Base-by-base conservation (phyloP, 2,888 invertebrate genomes). In the Drosophila neonasuta region DNA sequence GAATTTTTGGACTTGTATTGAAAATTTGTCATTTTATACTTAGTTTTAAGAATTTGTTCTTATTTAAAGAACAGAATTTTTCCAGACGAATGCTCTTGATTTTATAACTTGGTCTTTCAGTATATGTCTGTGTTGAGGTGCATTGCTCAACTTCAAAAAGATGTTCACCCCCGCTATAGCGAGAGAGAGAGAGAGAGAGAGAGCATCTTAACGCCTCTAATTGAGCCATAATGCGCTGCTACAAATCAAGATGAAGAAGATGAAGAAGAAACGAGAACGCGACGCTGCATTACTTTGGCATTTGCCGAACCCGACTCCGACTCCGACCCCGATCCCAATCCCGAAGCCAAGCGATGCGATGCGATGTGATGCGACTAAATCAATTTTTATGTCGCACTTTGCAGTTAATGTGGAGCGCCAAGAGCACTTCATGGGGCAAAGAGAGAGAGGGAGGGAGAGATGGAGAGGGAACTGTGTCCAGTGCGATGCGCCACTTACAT, bases 381-480 rank as follows among this genome's bases (percentile, higher is more conserved):
- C 84, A 84, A 84, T 84, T 84, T 84, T 84, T 83, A 84, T 84
- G 79, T 71, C 71, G 72, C 83, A 86, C 86, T 83, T 74, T 77
- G 83, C 73, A 78, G 78, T 80, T 77, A 81, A 82, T 74, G 61
- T 72, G 72, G 61, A 77, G 67, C 71, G 68, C 61, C 75, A 46
- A 30, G 42, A 30, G 48, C 55, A 49, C 39, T 50, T 54, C 44
- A 9, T 2, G 29, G 13, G 17, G 15, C 7, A 10, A 1, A 6
- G 15, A 3, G 49, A 5, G 1, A 8, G 1, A 3, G 17, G 1
- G 11, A 1, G 24, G 13, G 13, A 13, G 13, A 13, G 13, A 13
- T 45, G 49, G 20, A 13, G 13, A 32, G 52, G 11, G 34, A n/a
- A 34, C 24, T 11, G 51, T 61, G 59, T 62, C 59, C 51, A 62